Evolutionary conservation across 2,113 vertebrate species (phyloP).

Genomic region (Oryzias celebensis): DNA sequence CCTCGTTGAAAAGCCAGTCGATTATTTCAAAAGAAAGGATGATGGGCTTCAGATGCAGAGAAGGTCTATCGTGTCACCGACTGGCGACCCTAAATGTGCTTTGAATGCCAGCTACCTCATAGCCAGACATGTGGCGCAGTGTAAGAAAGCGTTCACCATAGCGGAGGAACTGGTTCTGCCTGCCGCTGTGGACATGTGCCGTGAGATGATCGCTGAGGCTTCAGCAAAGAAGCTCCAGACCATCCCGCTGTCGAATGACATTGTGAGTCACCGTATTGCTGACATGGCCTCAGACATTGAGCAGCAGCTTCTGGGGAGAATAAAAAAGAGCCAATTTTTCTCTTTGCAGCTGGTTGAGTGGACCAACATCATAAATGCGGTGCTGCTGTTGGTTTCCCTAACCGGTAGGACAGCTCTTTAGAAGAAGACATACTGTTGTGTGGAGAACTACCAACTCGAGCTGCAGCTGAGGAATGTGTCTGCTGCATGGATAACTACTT

Average conservation of each 20-base stretch:
- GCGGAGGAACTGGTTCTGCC: slow-evolving; percentile 9
- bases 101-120: neutral
- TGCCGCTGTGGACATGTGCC: slow-evolving; percentile 15
- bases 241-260: slow-evolving; percentile 14
- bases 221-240: neutral
- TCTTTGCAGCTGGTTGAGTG: too few species aligned
- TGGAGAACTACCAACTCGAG: neutral
- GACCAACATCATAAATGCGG: neutral
- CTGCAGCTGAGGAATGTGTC: too few species aligned
- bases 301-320: neutral
- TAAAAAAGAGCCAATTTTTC: neutral
- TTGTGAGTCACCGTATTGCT: slow-evolving; percentile 1
- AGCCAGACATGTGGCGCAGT: neutral
- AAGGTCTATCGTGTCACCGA: neutral
- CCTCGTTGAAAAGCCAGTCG: too few species aligned
- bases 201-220: slow-evolving; percentile 14
- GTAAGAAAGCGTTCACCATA: neutral
- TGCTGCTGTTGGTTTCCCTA: neutral
- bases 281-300: slow-evolving; percentile 11
- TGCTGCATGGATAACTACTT: too few species aligned
- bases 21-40: neutral
- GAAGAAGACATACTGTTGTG: neutral
- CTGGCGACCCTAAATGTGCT: neutral
- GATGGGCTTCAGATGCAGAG: neutral
- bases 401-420: neutral